Evolutionary conservation across 2,113 vertebrate genomes (phyloP).

Genomic region (Sinosuthora webbiana): DNA sequence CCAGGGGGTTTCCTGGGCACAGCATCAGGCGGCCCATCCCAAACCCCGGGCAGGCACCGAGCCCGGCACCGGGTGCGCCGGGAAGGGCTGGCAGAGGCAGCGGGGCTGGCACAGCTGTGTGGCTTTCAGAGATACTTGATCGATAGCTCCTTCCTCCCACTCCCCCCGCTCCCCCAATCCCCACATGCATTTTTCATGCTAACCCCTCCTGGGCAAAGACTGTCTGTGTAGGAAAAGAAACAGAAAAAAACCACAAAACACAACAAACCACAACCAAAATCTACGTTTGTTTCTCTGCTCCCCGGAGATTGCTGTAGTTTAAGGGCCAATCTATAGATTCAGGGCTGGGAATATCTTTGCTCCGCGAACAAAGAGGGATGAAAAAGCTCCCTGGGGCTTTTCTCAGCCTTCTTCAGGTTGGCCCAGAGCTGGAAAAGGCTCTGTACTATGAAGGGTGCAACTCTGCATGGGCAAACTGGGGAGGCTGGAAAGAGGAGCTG

Average conservation of each 20-base stretch:
- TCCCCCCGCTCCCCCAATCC: slow-evolving; percentile 53
- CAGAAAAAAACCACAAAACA: neutral
- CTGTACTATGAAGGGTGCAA: neutral
- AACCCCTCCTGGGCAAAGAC: slow-evolving; percentile 62
- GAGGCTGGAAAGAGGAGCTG: neutral
- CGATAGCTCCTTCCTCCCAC: slow-evolving; percentile 68
- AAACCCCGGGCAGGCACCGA: fast-evolving
- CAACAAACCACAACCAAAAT: slow-evolving; percentile 39
- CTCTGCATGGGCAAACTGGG: neutral
- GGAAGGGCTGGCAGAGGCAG: neutral
- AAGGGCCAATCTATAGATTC: slow-evolving; percentile 69
- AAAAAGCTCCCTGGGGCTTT: slow-evolving; percentile 8
- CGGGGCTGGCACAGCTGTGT: slow-evolving; percentile 74
- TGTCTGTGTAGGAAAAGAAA: slow-evolving; percentile 26
- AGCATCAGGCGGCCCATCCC: fast-evolving
- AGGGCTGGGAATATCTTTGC: slow-evolving; percentile 62
- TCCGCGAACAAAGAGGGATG: slow-evolving; percentile 46
- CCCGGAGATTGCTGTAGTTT: slow-evolving; percentile 50
- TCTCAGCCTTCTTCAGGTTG: slow-evolving; percentile 3
- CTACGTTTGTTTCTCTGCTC: slow-evolving; percentile 52
- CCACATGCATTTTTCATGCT: slow-evolving; percentile 76
- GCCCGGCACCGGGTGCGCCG: fast-evolving
- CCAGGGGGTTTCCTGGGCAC: neutral
- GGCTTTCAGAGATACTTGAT: slow-evolving; percentile 77
- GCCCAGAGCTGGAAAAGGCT: slow-evolving; percentile 6